Evolutionary conservation across 2,888 invertebrate species (phyloP).

Genomic region (Rhamnusium bicolor): DNA sequence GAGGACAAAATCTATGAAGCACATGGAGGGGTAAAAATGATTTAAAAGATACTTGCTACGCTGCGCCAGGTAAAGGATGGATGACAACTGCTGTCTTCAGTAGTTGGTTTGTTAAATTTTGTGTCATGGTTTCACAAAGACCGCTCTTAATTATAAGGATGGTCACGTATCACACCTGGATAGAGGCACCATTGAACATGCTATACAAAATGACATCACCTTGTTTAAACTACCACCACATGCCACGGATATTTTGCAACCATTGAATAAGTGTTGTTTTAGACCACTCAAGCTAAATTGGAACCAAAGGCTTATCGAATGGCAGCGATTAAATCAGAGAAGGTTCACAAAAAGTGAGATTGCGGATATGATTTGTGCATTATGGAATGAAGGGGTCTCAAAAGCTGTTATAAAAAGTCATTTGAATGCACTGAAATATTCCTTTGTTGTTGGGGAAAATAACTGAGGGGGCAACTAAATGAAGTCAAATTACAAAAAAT

Average conservation of each 20-base stretch:
- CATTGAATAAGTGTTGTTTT: slow-evolving; percentile 46
- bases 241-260: slow-evolving; percentile 40
- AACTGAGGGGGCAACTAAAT: slow-evolving; percentile 28
- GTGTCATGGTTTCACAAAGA: slow-evolving; percentile 41
- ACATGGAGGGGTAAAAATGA: slow-evolving; percentile 49
- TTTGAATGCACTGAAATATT: slow-evolving; percentile 34
- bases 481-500: slow-evolving; percentile 23
- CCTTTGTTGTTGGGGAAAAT: slow-evolving; percentile 33
- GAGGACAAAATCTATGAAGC: slow-evolving; percentile 37
- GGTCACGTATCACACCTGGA: slow-evolving; percentile 48
- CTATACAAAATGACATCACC: slow-evolving; percentile 34
- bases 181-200: slow-evolving; percentile 42
- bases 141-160: slow-evolving; percentile 49
- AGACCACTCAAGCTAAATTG: slow-evolving; percentile 46
- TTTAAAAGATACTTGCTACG: slow-evolving; percentile 43
- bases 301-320: slow-evolving; percentile 41
- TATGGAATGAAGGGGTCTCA: slow-evolving; percentile 38
- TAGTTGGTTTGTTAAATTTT: slow-evolving; percentile 46
- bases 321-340: slow-evolving; percentile 42
- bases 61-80: slow-evolving; percentile 47
- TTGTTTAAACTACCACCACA: slow-evolving; percentile 37
- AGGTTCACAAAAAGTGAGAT: slow-evolving; percentile 36
- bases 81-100: slow-evolving; percentile 48
- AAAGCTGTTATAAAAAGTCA: slow-evolving; percentile 30
- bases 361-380: slow-evolving; percentile 37